Evolutionary conservation across 2,888 invertebrate species (phyloP).

Genomic region (Lithophane leautieri): DNA sequence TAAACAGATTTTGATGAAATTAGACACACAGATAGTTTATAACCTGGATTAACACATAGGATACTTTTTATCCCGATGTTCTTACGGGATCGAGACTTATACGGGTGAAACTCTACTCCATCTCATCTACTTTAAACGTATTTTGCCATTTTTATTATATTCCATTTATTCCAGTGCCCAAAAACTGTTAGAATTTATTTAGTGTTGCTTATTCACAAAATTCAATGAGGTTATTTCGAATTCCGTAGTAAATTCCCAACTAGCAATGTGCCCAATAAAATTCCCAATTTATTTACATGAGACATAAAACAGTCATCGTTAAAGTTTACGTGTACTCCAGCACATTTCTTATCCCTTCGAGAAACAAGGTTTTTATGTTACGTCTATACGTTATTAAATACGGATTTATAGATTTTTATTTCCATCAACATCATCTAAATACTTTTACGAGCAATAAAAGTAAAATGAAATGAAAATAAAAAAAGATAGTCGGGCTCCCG

Average conservation of each 20-base stretch:
- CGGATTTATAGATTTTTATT: slow-evolving; percentile 50
- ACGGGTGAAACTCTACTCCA: no score
- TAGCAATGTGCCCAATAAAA: slow-evolving; percentile 43
- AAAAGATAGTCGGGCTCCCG: slow-evolving; percentile 62
- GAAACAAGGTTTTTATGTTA: slow-evolving; percentile 46
- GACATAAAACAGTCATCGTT: slow-evolving; percentile 47
- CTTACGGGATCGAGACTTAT: no score
- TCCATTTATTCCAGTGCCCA: not conserved
- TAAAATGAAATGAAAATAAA: slow-evolving; percentile 49
- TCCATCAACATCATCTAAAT: slow-evolving; percentile 55
- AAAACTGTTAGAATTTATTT: not conserved
- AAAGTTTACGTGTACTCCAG: slow-evolving; percentile 47
- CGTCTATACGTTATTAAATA: slow-evolving; percentile 48
- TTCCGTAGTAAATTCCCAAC: slow-evolving; percentile 38
- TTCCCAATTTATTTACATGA: slow-evolving; percentile 50
- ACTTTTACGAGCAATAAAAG: slow-evolving; percentile 59
- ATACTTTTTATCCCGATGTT: no score
- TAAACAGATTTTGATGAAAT: no score
- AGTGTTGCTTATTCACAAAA: slow-evolving; percentile 19
- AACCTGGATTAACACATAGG: no score
- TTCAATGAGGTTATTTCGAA: slow-evolving; percentile 32
- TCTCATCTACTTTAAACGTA: not conserved
- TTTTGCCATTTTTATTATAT: no score
- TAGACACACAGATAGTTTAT: no score
- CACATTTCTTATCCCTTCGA: slow-evolving; percentile 43